Base-by-base conservation (phyloP, 1,140 invertebrate species). In the Schlechtendalia chinensis region DNA sequence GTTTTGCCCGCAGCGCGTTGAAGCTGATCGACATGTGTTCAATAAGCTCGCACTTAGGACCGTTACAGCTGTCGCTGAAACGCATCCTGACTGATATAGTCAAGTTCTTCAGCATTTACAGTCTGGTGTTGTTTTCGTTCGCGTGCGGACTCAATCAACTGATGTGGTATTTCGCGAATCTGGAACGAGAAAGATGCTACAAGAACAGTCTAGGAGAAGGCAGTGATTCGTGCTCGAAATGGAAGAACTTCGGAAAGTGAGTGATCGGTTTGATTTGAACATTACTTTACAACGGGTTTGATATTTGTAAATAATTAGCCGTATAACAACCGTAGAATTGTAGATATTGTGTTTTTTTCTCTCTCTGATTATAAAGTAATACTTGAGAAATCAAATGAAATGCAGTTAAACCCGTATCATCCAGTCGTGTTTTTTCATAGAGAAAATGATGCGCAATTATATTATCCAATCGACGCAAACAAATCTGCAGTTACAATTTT, bases 11-110 rank as follows among this genome's bases (percentile, higher is more conserved):
- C 82, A 93, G 91, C 84, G 93, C 93, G 2, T 86, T 96, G 27
- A 96, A 96, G 86, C 86, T 96, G 82, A 92, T 97, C 80, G 94
- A 96, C 85, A 88, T 96, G 65, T 96, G 96, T 85, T 95, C 93
- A 24, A 94, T 96, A 65, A 96, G 96, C 89, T 94, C 94, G 1
- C 93, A 96, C 86, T 85, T 96, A 77, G 95, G 94, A 56, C 95
- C 94, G 2, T 86, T 97, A 54, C 91, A 95, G 87, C 93, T 95
- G 81, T 94, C 92, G 0, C 86, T 94, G 12, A 93, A 93, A 14
- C 85, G 91, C 85, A 95, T 95, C 93, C 90, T 95, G 59, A 93
- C 94, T 82, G 93, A 96, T 84, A 95, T 95, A 82, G 89, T 93
- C 17, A 95, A 95, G 84, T 95, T 95, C 86, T 93, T 95, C 86